Percentiles rank a stretch among this genome's conserved stretches.
Evolutionary conservation across 2,797 vertebrate species (phyloP).

Genomic region (Catharus ustulatus): DNA sequence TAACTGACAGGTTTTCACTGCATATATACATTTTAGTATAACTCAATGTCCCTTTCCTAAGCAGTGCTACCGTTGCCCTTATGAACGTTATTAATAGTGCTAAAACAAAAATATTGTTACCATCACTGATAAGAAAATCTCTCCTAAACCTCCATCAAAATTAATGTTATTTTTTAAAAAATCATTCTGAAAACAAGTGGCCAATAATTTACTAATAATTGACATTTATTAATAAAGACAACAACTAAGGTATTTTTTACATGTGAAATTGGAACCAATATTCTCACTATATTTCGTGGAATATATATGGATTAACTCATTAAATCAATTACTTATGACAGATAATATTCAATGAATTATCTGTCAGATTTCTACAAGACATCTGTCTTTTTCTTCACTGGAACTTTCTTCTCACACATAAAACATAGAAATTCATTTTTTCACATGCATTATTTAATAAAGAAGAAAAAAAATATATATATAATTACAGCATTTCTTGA

Average conservation of each 20-base stretch:
- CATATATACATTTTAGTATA: constrained; percentile 27
- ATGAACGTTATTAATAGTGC: background rate
- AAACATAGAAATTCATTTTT: background rate
- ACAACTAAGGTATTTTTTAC: background rate
- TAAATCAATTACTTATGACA: background rate
- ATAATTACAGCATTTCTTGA: background rate
- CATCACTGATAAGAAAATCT: background rate
- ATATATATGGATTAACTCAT: background rate
- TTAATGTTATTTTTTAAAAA: background rate
- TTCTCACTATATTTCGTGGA: background rate
- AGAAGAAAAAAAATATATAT: background rate
- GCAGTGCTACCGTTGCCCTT: background rate
- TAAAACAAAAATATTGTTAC: background rate
- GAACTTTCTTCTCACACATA: background rate
- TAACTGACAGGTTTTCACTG: constrained; percentile 1
- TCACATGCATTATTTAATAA: background rate
- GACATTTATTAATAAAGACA: background rate
- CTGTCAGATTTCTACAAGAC: background rate
- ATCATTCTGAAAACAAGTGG: background rate
- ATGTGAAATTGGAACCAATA: background rate
- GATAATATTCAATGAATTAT: background rate
- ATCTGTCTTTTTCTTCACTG: background rate
- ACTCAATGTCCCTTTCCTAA: constrained; percentile 18
- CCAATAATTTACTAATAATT: background rate
- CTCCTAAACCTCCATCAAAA: background rate